Evolutionary conservation across 2,888 invertebrate species (phyloP).

Genomic region (Oligia strigilis): DNA sequence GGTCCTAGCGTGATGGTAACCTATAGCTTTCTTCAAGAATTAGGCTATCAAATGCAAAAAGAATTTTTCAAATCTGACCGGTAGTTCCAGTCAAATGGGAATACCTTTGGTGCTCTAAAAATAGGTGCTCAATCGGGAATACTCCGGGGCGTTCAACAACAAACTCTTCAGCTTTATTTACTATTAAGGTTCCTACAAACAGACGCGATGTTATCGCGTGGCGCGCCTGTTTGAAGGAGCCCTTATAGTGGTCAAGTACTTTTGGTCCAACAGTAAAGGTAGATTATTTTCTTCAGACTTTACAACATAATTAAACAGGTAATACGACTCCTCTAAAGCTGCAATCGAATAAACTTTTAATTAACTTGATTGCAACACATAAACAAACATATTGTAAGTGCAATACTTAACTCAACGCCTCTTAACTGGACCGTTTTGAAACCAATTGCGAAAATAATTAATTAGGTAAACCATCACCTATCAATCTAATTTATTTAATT

Average conservation of each 20-base stretch:
- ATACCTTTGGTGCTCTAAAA: too few relatives aligned
- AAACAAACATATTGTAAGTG: constrained; percentile 17
- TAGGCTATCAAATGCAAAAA: too few relatives aligned
- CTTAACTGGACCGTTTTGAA: constrained; percentile 32
- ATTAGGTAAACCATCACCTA: constrained; percentile 42
- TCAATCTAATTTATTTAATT: constrained; percentile 58
- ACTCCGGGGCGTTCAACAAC: too few relatives aligned
- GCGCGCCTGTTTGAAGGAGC: too few relatives aligned
- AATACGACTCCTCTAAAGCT: background rate
- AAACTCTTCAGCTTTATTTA: too few relatives aligned
- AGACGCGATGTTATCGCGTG: too few relatives aligned
- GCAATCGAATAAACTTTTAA: constrained; percentile 25
- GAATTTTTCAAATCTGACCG: too few relatives aligned
- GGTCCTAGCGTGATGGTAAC: too few relatives aligned
- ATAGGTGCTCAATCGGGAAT: too few relatives aligned
- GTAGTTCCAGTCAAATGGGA: too few relatives aligned
- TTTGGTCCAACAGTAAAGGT: background rate
- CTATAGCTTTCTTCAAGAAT: too few relatives aligned
- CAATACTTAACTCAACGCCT: constrained; percentile 7
- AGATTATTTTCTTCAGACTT: background rate
- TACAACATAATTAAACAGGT: background rate
- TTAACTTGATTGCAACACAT: constrained; percentile 25
- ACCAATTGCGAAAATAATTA: constrained; percentile 52
- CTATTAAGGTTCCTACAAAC: too few relatives aligned
- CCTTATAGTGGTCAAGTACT: background rate